Evolutionary conservation across 2,797 vertebrate species (phyloP).

Genomic region (Eptatretus atami): DNA sequence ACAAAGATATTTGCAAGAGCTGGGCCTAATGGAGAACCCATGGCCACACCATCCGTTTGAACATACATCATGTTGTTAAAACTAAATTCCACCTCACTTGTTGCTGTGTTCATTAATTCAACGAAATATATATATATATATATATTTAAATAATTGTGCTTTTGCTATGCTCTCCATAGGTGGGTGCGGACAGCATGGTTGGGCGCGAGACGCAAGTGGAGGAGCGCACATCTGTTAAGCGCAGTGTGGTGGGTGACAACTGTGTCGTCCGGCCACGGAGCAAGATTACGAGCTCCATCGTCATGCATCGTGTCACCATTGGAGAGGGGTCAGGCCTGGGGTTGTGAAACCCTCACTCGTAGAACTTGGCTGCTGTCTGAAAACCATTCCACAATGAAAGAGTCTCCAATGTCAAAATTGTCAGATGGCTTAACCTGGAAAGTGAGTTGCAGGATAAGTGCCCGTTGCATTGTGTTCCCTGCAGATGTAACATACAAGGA

Average conservation of each 20-base stretch:
- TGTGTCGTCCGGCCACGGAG: constrained; percentile 46
- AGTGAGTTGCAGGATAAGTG: neutral
- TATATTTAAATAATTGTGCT: too few relatives aligned
- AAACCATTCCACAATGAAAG: too few relatives aligned
- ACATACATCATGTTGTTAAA: too few relatives aligned
- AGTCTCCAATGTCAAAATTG: neutral
- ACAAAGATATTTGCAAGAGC: too few relatives aligned
- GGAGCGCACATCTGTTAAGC: constrained; percentile 67
- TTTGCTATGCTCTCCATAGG: constrained; percentile 16
- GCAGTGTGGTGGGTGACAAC: constrained; percentile 37
- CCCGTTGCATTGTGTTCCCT: constrained; percentile 9
- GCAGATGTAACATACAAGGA: constrained; percentile 52
- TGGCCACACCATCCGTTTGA: too few relatives aligned
- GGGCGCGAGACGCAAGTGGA: constrained; percentile 42
- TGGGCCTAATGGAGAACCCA: too few relatives aligned
- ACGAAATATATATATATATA: too few relatives aligned
- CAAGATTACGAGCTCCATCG: constrained; percentile 60
- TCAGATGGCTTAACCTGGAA: neutral
- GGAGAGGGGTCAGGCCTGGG: constrained; percentile 58
- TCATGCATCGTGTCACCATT: constrained; percentile 79
- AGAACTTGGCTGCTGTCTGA: too few relatives aligned
- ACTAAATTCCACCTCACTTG: too few relatives aligned
- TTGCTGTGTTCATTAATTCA: too few relatives aligned
- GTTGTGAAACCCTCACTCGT: too few relatives aligned
- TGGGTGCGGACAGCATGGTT: constrained; percentile 57